Evolutionary conservation across 2,888 invertebrate genomes (phyloP).

Genomic region (Eristalis arbustorum): DNA sequence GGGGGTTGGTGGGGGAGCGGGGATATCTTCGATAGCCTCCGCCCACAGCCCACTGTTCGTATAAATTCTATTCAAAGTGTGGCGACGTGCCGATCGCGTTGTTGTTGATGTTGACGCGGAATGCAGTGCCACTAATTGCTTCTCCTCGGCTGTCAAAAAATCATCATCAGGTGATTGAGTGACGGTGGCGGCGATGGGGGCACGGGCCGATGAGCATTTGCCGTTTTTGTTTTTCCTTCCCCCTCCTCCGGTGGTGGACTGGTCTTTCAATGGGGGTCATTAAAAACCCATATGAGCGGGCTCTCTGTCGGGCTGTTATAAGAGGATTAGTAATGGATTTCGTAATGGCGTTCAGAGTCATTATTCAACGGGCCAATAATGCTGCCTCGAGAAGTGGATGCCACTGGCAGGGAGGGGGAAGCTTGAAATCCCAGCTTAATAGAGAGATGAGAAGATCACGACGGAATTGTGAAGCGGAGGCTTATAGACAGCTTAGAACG

Average conservation of each 20-base stretch:
- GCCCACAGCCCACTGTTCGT: neutral
- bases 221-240: neutral
- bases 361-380: neutral
- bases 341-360: conserved; percentile 6
- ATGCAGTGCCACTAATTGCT: neutral
- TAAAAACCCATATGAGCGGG: conserved; percentile 5
- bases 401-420: neutral
- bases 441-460: neutral
- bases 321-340: conserved; percentile 38
- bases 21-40: neutral
- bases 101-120: conserved; percentile 3
- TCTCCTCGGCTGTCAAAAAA: conserved; percentile 15
- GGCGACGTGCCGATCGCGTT: conserved; percentile 25
- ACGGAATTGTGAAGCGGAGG: neutral
- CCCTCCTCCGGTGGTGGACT: neutral
- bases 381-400: neutral
- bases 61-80: conserved; percentile 30
- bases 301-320: conserved; percentile 13
- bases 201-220: neutral
- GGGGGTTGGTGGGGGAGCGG: neutral
- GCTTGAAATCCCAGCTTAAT: neutral
- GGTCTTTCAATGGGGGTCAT: conserved; percentile 7
- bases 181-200: neutral
- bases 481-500: neutral
- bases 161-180: conserved; percentile 18